Percentiles rank a stretch among this genome's conserved stretches.
Evolutionary conservation across 2,113 vertebrate species (phyloP).

Genomic region (Murina feae): DNA sequence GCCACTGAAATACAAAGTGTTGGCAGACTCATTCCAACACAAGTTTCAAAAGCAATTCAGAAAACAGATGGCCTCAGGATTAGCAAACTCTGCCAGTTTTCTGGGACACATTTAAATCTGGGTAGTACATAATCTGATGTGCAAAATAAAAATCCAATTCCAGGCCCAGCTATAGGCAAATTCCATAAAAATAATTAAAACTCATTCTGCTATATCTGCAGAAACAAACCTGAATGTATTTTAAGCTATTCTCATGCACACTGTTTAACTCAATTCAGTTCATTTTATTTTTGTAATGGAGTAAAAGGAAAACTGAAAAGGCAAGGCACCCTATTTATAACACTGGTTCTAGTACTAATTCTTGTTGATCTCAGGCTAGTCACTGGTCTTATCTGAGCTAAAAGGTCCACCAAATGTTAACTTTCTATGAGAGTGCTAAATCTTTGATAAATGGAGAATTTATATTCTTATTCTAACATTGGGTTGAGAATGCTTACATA

Average conservation of each 20-base stretch:
- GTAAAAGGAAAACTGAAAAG: not conserved
- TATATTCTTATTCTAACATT: not conserved
- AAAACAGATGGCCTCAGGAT: conserved; percentile 59
- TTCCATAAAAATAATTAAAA: conserved; percentile 25
- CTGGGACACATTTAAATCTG: conserved; percentile 49
- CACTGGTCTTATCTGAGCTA: not conserved
- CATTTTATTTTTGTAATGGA: not conserved
- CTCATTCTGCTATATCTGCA: not conserved
- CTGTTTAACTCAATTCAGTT: not conserved
- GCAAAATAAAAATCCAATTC: conserved; percentile 23
- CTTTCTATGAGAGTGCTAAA: not conserved
- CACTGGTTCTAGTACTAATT: not conserved
- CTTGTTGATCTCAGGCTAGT: not conserved
- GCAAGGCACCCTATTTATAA: not conserved
- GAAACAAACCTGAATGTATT: conserved; percentile 10
- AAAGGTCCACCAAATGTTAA: not conserved
- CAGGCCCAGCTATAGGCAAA: not conserved
- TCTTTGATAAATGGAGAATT: not conserved
- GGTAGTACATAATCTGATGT: conserved; percentile 51
- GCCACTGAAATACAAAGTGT: conserved; percentile 40
- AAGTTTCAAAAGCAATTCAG: conserved; percentile 38
- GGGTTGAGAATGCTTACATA: not conserved
- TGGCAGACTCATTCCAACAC: conserved; percentile 46
- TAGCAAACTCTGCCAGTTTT: conserved; percentile 40
- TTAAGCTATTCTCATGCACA: not conserved